phyloP scores from a whole-genome alignment of 2,113 vertebrate genomes.

The Thinocorus orbignyianus region DNA sequence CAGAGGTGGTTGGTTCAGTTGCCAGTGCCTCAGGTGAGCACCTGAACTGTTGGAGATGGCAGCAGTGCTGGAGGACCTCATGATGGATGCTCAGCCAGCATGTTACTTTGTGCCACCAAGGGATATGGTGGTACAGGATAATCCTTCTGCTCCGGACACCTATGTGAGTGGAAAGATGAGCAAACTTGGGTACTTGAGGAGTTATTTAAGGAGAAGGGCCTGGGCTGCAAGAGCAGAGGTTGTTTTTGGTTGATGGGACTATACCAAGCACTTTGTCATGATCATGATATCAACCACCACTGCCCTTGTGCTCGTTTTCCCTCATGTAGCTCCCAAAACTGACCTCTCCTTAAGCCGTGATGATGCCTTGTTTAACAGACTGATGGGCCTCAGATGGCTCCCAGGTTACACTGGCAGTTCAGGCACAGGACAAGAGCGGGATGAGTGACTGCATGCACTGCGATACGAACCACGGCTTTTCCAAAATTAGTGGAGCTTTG shows the following conservation, averaged over 20 bases:
- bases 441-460: neutral
- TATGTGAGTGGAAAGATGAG: neutral
- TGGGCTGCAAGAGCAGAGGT: neutral
- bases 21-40: neutral
- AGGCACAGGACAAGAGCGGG: neutral
- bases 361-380: neutral
- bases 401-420: neutral
- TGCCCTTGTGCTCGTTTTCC: neutral
- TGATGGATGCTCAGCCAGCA: accelerated
- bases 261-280: neutral
- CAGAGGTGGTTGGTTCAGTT: neutral
- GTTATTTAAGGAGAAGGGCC: neutral
- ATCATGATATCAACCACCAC: neutral
- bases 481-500: neutral
- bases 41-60: neutral
- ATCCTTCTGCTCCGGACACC: neutral
- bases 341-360: neutral
- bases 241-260: neutral
- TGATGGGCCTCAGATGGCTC: neutral
- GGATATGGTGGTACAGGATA: neutral
- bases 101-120: neutral
- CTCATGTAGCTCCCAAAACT: neutral
- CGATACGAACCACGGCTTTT: neutral
- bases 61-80: neutral
- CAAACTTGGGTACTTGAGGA: neutral